These are phyloP conservation scores for Crotalus horridus DNA, from an alignment of 2,113 vertebrate species.

Conservation along the genomic window DNA sequence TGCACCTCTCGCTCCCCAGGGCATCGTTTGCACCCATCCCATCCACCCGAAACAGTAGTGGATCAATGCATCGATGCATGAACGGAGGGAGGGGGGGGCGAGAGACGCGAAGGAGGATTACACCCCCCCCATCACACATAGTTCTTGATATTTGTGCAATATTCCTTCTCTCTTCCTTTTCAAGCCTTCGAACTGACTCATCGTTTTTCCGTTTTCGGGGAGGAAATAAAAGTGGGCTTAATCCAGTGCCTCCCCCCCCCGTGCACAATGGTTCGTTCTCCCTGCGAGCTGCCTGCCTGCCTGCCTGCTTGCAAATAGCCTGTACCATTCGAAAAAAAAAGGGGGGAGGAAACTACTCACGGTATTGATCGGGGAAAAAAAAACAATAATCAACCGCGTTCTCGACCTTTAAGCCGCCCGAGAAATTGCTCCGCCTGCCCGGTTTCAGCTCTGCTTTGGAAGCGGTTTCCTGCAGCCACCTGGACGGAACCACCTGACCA, in stretches of 20 bases:
- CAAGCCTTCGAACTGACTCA: neutral
- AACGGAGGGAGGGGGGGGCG: neutral
- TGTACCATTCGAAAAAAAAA: neutral
- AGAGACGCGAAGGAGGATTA: neutral
- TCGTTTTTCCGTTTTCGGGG: neutral
- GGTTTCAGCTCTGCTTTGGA: neutral
- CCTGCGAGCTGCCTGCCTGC: neutral
- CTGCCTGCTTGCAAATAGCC: neutral
- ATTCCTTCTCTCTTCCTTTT: fast-evolving
- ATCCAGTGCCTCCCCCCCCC: neutral
- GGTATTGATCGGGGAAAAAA: too few relatives aligned
- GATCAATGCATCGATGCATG: neutral
- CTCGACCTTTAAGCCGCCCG: neutral
- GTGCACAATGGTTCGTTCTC: neutral
- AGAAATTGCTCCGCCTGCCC: too few relatives aligned
- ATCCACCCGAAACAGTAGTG: neutral
- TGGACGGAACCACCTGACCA: conserved; percentile 9
- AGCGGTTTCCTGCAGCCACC: neutral
- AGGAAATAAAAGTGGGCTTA: neutral
- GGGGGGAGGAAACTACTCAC: neutral
- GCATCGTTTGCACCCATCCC: neutral
- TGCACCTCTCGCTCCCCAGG: neutral
- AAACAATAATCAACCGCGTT: neutral
- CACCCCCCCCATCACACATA: neutral
- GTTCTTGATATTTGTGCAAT: too few relatives aligned